These are phyloP conservation scores for Anaspis maculata DNA, from an alignment of 2,888 invertebrate species.

Conservation along the genomic window DNA sequence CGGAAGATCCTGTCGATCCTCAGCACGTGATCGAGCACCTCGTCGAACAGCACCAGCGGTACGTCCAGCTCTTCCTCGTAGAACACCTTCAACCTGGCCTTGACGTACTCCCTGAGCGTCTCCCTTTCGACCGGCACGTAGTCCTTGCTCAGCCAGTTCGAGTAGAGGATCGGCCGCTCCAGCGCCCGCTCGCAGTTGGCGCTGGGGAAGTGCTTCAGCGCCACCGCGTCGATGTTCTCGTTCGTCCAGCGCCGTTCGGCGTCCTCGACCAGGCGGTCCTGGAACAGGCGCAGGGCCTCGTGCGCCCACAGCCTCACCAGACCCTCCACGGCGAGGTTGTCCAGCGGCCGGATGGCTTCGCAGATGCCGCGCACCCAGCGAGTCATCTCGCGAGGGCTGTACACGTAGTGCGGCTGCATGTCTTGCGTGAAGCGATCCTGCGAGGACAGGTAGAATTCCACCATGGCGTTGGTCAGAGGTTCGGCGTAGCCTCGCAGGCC, in stretches of 20 bases:
- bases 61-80: constrained; percentile 99
- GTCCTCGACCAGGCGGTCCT: constrained; percentile 90
- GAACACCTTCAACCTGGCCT: constrained; percentile 93
- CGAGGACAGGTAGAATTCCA: constrained; percentile 92
- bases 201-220: constrained; percentile 85
- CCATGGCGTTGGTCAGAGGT: constrained; percentile 97
- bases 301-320: constrained; percentile 98
- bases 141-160: constrained; percentile 98
- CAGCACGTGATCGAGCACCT: constrained; percentile 97
- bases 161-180: constrained; percentile 92
- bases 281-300: constrained; percentile 95
- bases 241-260: constrained; percentile 96
- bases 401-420: constrained; percentile 99
- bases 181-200: constrained; percentile 65
- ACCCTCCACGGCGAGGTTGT: constrained; percentile 85
- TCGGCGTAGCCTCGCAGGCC: constrained; percentile 89
- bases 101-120: constrained; percentile 91
- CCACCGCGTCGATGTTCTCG: constrained; percentile 90
- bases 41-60: constrained; percentile 95
- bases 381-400: constrained; percentile 98
- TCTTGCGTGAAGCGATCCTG: constrained; percentile 99
- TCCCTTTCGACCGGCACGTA: constrained; percentile 95
- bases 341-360: constrained; percentile 94
- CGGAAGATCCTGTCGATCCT: constrained; percentile 93
- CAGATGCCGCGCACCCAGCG: constrained; percentile 99